A percentile compares a stretch with the other conserved stretches of the same genome.
Evolutionary conservation across 2,888 invertebrate genomes (phyloP).

Genomic region (Griposia aprilina): DNA sequence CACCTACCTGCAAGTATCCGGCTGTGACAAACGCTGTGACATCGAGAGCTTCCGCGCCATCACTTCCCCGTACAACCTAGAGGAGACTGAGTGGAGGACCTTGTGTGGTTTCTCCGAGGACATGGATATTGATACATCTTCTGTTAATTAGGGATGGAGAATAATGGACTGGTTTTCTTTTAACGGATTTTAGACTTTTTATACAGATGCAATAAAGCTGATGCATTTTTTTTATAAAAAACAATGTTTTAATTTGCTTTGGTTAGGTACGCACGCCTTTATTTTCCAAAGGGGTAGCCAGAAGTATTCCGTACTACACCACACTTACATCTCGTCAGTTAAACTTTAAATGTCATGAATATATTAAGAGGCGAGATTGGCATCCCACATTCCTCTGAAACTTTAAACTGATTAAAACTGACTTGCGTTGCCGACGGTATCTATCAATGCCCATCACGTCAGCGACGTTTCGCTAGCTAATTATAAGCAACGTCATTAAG

Average conservation of each 20-base stretch:
- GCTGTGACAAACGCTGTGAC: conserved; percentile 69
- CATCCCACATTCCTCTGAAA: too few species aligned
- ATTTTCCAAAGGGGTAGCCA: neutral
- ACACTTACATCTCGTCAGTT: too few species aligned
- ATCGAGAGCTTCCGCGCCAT: conserved; percentile 67
- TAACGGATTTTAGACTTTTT: neutral
- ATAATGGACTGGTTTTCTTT: neutral
- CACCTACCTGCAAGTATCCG: conserved; percentile 68
- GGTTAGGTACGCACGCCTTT: neutral
- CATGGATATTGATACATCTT: conserved; percentile 64
- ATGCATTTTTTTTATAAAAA: neutral
- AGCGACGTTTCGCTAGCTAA: too few species aligned
- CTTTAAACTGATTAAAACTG: too few species aligned
- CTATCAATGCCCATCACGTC: too few species aligned
- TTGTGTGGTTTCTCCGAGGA: conserved; percentile 69
- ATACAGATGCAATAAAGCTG: conserved; percentile 20
- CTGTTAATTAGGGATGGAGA: conserved; percentile 56
- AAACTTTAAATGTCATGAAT: too few species aligned
- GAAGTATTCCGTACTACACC: too few species aligned
- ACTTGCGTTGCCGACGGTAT: too few species aligned
- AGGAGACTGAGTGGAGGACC: conserved; percentile 65
- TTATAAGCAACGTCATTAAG: too few species aligned
- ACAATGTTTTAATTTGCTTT: neutral
- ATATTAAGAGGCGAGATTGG: too few species aligned
- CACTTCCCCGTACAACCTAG: conserved; percentile 64